Evolutionary conservation across 2,888 invertebrate species (phyloP), one percentile per base, ranked within the genome.

Genomic region (Cephus spinipes): DNA sequence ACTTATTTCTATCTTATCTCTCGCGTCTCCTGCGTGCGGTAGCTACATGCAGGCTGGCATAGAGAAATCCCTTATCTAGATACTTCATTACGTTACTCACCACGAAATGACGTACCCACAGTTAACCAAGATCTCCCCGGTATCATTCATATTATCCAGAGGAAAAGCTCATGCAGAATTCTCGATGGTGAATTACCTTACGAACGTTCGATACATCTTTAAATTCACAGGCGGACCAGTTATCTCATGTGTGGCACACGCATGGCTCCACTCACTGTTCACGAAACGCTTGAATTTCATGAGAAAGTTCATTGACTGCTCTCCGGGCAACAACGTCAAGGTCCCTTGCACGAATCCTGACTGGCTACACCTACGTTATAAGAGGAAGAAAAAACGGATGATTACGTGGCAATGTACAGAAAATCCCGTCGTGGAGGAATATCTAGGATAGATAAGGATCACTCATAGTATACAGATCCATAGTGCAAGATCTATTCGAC

Each of bases 221-320:
- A 23, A 23, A 9, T 23, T 23, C 9, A 55, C 23, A 55, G 55
- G 55, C 55, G 9, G 23, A 55, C 23, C 23, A 55, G 55, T 55
- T 55, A 55, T 55, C 55, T 23, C 23, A 23, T 55, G 55, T 23
- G 55, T 23, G 55, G 55, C 23, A 55, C 55, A 55, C 55, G 55
- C 55, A 55, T 55, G 55, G 55, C 55, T 55, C 55, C 55, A 55
- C 23, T 55, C 55, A 55, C 23, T 55, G 55, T 55, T 55, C 71
- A 32, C 31, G 71, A 71, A 71, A 71, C 32, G 31, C 31, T 71
- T 23, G 71, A 71, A 71, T 71, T 71, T 71, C 71, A 32, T 32
- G 71, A 71, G 31, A 71, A 71, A 71, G 71, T 71, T 71, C 71
- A 71, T 71, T 71, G 71, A 71, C 71, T 71, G 71, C 55, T 55